Evolutionary conservation across 2,888 invertebrate species (phyloP).

Genomic region (Pegoplata infirma): DNA sequence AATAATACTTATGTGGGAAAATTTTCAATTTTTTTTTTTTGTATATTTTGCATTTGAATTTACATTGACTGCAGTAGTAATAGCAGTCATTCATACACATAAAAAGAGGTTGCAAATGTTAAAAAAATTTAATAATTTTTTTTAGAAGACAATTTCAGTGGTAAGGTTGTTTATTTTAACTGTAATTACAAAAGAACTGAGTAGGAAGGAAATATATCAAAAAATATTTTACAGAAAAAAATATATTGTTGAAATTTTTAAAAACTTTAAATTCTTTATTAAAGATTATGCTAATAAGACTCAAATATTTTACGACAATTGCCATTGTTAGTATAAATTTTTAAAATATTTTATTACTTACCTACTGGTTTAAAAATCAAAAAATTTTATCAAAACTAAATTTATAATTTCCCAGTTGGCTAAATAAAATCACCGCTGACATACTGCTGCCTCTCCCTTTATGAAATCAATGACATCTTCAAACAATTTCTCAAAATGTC

Average conservation of each 20-base stretch:
- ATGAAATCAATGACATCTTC: too few relatives aligned
- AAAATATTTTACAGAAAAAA: too few relatives aligned
- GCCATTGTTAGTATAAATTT: too few relatives aligned
- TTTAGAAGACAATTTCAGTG: neutral
- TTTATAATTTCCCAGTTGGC: too few relatives aligned
- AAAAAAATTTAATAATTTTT: neutral
- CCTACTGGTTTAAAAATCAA: too few relatives aligned
- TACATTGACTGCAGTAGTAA: neutral
- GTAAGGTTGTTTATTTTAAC: neutral
- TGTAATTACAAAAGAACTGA: neutral
- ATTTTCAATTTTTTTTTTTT: constrained; percentile 18
- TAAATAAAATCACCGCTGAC: too few relatives aligned
- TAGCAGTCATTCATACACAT: neutral
- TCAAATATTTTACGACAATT: neutral
- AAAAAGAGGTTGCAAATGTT: neutral
- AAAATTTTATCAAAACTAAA: too few relatives aligned
- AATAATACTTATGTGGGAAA: constrained; percentile 52
- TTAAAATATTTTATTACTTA: too few relatives aligned
- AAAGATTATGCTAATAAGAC: neutral
- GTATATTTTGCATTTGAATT: neutral
- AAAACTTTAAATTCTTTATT: too few relatives aligned
- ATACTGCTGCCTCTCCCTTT: too few relatives aligned
- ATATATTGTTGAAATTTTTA: too few relatives aligned
- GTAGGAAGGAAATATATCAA: neutral
- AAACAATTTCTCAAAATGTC: too few relatives aligned